Evolutionary conservation across 1,140 invertebrate species (phyloP).

Genomic region (Lordiphosa clarofinis): DNA sequence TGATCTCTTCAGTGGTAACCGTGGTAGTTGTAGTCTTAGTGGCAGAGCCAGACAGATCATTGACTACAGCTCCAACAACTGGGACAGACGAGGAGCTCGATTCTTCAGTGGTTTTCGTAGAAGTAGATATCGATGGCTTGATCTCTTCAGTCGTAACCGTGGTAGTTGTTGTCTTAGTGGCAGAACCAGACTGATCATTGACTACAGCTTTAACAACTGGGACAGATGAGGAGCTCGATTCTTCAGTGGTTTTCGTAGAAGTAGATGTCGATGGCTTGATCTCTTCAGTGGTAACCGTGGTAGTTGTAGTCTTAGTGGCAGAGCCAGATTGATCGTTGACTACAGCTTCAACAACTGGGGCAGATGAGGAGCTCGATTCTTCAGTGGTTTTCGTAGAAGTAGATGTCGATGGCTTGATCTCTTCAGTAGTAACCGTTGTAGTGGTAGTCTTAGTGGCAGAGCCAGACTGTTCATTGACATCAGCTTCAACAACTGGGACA

Average conservation of each 20-base stretch:
- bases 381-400: no score
- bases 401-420: no score
- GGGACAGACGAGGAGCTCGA: not conserved
- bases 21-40: slow-evolving; percentile 11
- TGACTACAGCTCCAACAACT: slow-evolving; percentile 1
- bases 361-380: not conserved
- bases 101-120: not conserved
- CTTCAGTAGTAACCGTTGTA: not conserved
- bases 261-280: slow-evolving; percentile 1
- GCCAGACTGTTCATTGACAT: no score
- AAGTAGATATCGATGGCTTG: not conserved
- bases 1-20: not conserved
- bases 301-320: not conserved
- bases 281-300: not conserved
- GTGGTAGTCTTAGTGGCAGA: not conserved
- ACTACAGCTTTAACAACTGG: not conserved
- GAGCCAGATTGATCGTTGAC: not conserved
- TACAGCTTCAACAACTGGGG: not conserved
- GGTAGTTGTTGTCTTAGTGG: slow-evolving; percentile 6
- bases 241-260: not conserved
- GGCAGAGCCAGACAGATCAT: slow-evolving; percentile 1
- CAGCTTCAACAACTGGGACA: no score
- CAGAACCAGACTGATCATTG: slow-evolving; percentile 1
- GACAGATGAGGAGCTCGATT: not conserved
- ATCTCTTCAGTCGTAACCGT: not conserved